Evolutionary conservation across 2,113 vertebrate species (phyloP).

Genomic region (Hemibagrus wyckioides): DNA sequence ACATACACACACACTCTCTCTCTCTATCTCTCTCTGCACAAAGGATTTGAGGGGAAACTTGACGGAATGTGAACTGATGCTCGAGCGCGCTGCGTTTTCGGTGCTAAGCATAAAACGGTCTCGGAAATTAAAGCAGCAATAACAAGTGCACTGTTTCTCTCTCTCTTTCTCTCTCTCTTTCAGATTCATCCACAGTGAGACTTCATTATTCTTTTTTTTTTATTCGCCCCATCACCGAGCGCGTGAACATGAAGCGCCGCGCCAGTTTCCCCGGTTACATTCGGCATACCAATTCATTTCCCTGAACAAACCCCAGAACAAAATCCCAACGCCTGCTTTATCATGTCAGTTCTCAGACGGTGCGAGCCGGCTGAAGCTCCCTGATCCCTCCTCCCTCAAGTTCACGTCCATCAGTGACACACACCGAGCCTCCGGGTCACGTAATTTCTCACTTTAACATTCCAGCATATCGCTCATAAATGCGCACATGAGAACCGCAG

Average conservation of each 20-base stretch:
- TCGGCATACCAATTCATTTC: slow-evolving; percentile 6
- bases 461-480: slow-evolving; percentile 71
- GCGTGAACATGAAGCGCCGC: neutral
- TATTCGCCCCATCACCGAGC: neutral
- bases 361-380: slow-evolving; percentile 13
- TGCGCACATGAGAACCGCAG: slow-evolving; percentile 11
- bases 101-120: neutral
- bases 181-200: neutral
- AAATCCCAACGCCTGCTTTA: neutral
- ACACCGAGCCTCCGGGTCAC: slow-evolving; percentile 72
- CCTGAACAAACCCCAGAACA: neutral
- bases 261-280: neutral
- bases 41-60: slow-evolving; percentile 69
- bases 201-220: neutral
- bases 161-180: neutral
- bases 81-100: slow-evolving; percentile 20
- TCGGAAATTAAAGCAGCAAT: neutral
- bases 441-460: slow-evolving; percentile 68
- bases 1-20: no score
- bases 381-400: slow-evolving; percentile 41
- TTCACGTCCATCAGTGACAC: slow-evolving; percentile 61
- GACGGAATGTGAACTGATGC: slow-evolving; percentile 53
- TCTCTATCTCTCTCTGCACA: slow-evolving; percentile 57
- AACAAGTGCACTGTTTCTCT: neutral
- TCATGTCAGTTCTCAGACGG: neutral